A percentile compares a stretch with the other conserved stretches of the same genome.
phyloP scores from a whole-genome alignment of 2,888 invertebrate species.

The Vannuccia rotundouncinata region DNA sequence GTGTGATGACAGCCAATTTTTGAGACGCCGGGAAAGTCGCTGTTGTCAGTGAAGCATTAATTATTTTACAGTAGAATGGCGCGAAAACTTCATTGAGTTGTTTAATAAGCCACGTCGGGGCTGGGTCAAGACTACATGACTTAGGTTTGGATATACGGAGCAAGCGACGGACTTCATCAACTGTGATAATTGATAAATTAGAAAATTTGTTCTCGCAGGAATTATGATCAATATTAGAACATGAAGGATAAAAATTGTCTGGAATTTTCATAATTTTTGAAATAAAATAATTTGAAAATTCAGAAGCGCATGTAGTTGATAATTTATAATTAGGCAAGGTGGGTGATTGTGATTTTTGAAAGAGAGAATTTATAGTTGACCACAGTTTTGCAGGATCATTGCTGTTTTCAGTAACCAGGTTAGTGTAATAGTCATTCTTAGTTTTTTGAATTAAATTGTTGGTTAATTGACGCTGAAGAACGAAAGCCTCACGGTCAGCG shows the following conservation, averaged over 20 bases:
- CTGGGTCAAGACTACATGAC: not conserved
- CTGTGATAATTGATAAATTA: not conserved
- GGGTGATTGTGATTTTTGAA: not conserved
- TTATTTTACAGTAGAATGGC: not conserved
- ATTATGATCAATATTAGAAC: not conserved
- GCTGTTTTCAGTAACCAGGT: not conserved
- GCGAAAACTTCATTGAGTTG: constrained; percentile 11
- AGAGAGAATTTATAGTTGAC: constrained; percentile 4
- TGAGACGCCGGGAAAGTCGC: not conserved
- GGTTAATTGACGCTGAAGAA: not conserved
- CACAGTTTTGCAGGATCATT: not conserved
- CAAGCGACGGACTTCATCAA: not conserved
- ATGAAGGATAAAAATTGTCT: constrained; percentile 9
- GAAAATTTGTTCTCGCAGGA: not conserved
- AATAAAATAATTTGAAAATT: constrained; percentile 12
- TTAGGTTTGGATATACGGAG: constrained; percentile 2
- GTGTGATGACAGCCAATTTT: constrained; percentile 26
- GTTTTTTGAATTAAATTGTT: not conserved
- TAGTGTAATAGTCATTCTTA: not conserved
- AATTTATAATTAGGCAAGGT: not conserved
- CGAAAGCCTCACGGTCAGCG: constrained; percentile 5
- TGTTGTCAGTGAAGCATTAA: not conserved
- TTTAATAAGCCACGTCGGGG: not conserved
- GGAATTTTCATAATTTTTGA: not conserved
- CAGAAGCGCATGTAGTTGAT: not conserved